A percentile compares a stretch with the other conserved stretches of the same genome.
These are phyloP conservation scores for Drosophila subpulchrella DNA, from an alignment of 1,140 invertebrate species.

Conservation along the genomic window DNA sequence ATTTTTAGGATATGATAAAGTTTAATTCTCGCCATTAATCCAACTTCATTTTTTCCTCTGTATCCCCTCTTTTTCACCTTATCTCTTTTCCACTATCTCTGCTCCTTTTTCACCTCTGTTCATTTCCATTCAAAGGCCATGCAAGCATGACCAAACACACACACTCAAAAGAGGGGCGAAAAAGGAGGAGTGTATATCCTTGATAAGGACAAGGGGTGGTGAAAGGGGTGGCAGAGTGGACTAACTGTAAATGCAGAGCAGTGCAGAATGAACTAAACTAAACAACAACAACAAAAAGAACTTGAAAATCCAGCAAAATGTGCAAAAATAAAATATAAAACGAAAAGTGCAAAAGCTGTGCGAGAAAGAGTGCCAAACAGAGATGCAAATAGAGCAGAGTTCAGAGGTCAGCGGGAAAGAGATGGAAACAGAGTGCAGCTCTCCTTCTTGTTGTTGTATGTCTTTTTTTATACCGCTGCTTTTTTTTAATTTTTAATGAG, in stretches of 20 bases:
- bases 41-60: background rate
- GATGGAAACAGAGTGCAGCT: slow-evolving; percentile 27
- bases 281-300: slow-evolving; percentile 34
- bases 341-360: slow-evolving; percentile 45
- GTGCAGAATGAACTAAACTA: slow-evolving; percentile 34
- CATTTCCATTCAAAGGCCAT: slow-evolving; percentile 54
- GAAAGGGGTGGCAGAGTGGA: slow-evolving; percentile 37
- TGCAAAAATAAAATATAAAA: slow-evolving; percentile 65
- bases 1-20: background rate
- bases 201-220: background rate
- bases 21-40: background rate
- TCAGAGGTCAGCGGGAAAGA: slow-evolving; percentile 29
- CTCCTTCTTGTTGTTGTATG: slow-evolving; percentile 15
- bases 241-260: slow-evolving; percentile 65
- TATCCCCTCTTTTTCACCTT: slow-evolving; percentile 1
- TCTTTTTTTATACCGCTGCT: slow-evolving; percentile 26
- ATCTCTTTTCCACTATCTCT: slow-evolving; percentile 21
- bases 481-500: slow-evolving; percentile 50
- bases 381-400: slow-evolving; percentile 44
- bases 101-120: slow-evolving; percentile 20
- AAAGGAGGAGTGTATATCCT: background rate
- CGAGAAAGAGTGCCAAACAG: slow-evolving; percentile 26
- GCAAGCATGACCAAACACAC: slow-evolving; percentile 52
- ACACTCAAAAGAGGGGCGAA: slow-evolving; percentile 18
- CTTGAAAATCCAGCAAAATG: slow-evolving; percentile 64